phyloP scores from a whole-genome alignment of 1,140 invertebrate species.

The Pachypsylla venusta region DNA sequence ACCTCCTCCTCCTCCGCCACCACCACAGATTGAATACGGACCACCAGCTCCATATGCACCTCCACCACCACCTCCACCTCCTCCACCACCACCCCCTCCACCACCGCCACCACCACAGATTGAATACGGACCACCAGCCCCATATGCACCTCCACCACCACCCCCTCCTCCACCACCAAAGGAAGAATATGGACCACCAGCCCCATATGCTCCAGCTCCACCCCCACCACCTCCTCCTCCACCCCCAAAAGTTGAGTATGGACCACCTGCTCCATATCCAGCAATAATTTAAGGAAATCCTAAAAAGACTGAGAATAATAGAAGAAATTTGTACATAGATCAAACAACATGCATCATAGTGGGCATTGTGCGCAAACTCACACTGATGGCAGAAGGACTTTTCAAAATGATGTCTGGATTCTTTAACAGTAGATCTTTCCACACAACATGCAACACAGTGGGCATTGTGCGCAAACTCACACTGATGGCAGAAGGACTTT shows the following conservation, averaged over 20 bases:
- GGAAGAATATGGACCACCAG: not conserved
- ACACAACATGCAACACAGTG: no score
- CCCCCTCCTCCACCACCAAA: not conserved
- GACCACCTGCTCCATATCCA: constrained; percentile 2
- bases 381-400: no score
- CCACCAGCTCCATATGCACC: constrained; percentile 4
- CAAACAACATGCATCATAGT: no score
- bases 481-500: no score
- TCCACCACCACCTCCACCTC: not conserved
- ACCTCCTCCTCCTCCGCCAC: not conserved
- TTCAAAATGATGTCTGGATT: no score
- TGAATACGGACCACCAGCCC: not conserved
- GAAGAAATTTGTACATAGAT: no score
- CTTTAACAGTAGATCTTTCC: no score
- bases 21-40: constrained; percentile 1
- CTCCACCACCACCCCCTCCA: not conserved
- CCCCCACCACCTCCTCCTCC: not conserved
- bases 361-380: no score
- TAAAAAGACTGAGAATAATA: no score
- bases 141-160: not conserved
- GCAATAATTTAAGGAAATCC: no score
- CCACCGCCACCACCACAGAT: not conserved
- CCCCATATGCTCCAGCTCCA: not conserved
- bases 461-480: no score
- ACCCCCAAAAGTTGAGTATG: constrained; percentile 1